phyloP scores from a whole-genome alignment of 2,797 vertebrate genomes.

The Heliangelus exortis region DNA sequence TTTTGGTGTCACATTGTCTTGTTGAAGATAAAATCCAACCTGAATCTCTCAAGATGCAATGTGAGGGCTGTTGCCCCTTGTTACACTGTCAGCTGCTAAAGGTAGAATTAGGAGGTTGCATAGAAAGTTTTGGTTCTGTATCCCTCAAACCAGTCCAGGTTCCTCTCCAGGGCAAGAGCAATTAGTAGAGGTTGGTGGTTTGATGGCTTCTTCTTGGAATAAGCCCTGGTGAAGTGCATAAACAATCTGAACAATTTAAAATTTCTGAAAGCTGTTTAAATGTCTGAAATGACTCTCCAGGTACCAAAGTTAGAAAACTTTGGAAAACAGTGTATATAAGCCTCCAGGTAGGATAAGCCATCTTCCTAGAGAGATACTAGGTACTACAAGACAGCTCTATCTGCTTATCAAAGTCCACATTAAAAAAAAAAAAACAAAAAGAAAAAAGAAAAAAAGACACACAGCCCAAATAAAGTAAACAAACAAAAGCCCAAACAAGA shows the following conservation, averaged over 20 bases:
- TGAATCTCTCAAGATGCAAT: background rate
- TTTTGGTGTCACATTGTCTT: background rate
- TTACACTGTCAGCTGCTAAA: background rate
- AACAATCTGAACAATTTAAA: background rate
- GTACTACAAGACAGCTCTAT: background rate
- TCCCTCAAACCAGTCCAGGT: background rate
- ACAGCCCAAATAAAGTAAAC: rapidly evolving
- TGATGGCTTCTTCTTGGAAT: background rate
- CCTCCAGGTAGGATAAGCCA: background rate
- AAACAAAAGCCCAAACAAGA: background rate
- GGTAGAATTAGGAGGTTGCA: background rate
- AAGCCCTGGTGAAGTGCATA: background rate
- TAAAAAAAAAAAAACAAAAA: background rate
- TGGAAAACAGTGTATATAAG: background rate
- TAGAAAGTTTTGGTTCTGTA: background rate
- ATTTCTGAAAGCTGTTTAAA: background rate
- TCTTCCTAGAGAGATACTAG: background rate
- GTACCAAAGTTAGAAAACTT: background rate
- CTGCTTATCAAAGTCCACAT: background rate
- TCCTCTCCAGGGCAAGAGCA: background rate
- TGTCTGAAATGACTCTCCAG: background rate
- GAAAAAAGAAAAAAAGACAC: rapidly evolving
- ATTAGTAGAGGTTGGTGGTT: background rate
- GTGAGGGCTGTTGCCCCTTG: background rate
- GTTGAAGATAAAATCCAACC: background rate